Evolutionary conservation across 2,113 vertebrate species (phyloP), one percentile per base, ranked within the genome.

Genomic region (Fulica atra): DNA sequence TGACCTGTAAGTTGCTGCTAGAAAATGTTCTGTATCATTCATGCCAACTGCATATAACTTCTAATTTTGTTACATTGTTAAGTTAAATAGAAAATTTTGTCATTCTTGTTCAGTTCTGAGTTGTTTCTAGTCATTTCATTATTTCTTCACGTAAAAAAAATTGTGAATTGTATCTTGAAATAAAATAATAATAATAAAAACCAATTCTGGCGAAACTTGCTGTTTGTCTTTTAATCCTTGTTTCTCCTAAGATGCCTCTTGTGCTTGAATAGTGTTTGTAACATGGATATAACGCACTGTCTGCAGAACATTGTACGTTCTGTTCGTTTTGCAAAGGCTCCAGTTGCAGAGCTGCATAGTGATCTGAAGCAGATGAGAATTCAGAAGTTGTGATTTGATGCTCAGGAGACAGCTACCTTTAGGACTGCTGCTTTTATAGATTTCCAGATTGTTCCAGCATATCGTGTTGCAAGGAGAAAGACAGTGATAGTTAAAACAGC

Each of bases 1-100:
- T 97, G 99, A 99, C 92, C 99, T 99, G 99, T 99, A 98, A 99
- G 99, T 99, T 94, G 57, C 83, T 92, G 86, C 93, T 92, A 88
- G 88, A 91, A 94, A 92, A 97, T 77, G 79, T 81, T 96, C 66
- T 48, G 56, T 94, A 86, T 33, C 69, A 50, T 95, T 94, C 57
- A 71, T 84, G 29, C 66, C 50, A 87, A 28, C 64, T 42, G 36
- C 73, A 11, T 50, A 57, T 2, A 78, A 54, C 50, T 86, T 77
- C 33, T 60, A 9, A 60, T 69, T 92, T 84, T 76, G 23, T 81
- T 71, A 10, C 31, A 33, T 17, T 92, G 83, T 94, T 81, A 95
- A 92, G 50, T 18, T 69, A 60, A 92, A 81, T 24, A 94, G 81
- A 72, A 82, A 38, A 20, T 42, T 11, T 17, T 95, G 78, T 95